phyloP scores from a whole-genome alignment of 2,113 vertebrate species.

The Poicephalus meyeri region DNA sequence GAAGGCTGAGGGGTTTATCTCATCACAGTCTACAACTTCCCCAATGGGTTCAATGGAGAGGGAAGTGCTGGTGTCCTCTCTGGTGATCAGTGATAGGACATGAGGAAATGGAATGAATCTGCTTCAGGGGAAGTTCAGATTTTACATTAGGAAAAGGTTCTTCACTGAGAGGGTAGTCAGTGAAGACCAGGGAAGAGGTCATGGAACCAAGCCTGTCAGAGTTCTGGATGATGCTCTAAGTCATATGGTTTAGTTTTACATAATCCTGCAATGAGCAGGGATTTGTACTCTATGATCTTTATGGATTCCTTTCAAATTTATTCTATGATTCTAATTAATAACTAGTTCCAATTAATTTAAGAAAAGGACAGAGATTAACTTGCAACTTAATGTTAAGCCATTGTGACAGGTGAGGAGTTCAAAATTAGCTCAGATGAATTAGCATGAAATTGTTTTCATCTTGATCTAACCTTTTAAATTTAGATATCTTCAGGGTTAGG shows the following conservation, averaged over 20 bases:
- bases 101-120: neutral
- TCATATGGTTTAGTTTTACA: neutral
- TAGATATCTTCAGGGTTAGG: neutral
- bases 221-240: neutral
- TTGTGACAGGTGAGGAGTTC: neutral
- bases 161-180: neutral
- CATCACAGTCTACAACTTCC: neutral
- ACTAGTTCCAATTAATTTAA: neutral
- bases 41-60: fast-evolving
- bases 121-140: too few species aligned
- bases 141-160: neutral
- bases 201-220: neutral
- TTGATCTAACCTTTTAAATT: neutral
- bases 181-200: neutral
- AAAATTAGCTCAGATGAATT: neutral
- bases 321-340: neutral
- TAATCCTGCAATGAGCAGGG: neutral
- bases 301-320: neutral
- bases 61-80: neutral
- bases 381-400: neutral
- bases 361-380: neutral
- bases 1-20: neutral
- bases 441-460: neutral
- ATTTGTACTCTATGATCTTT: neutral
- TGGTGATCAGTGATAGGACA: neutral